Conservation (phyloP, 2,113 vertebrate species). For the human region GRCh38 chr9:82839001-82839500, state of each 20-base stretch:
- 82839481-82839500: not conserved
- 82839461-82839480: not conserved
- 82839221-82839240: conserved; percentile 36
- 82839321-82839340: not conserved
- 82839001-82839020: not conserved
- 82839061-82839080: not conserved
- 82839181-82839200: conserved; percentile 11
- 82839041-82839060: not conserved
- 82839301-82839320: not conserved
- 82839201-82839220: not conserved
- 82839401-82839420: not conserved
- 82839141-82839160: not conserved
- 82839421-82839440: not conserved
- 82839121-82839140: not conserved
- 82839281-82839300: not conserved
- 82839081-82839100: not conserved
- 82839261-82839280: not conserved
- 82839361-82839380: not conserved
- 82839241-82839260: conserved; percentile 18
- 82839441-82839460: conserved; percentile 48
- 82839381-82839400: not conserved
- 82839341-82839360: not conserved
- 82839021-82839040: not conserved
- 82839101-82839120: not conserved
- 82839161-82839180: not conserved